Evolutionary conservation across 2,888 invertebrate species (phyloP).

Genomic region (Platycheirus albimanus): DNA sequence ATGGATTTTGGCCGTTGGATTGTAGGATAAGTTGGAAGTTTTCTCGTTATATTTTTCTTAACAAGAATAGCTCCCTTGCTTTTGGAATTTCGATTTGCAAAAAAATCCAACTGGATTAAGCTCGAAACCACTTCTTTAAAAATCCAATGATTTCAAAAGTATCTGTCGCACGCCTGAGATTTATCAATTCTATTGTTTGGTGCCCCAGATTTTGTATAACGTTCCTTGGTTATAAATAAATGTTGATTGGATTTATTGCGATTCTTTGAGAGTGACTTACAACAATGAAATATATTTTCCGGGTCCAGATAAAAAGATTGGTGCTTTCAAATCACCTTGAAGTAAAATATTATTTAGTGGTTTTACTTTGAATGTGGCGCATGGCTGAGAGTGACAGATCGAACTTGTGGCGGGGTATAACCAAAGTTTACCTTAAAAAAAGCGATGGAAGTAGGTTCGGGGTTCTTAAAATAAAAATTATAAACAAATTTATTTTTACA

Average conservation of each 20-base stretch:
- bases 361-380: neutral
- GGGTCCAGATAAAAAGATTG: constrained; percentile 39
- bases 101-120: too few species aligned
- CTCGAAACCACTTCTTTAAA: too few species aligned
- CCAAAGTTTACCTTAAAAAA: too few species aligned
- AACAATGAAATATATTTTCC: constrained; percentile 32
- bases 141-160: neutral
- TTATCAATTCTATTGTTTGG: constrained; percentile 56
- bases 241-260: constrained; percentile 52
- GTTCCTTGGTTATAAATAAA: constrained; percentile 51
- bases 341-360: constrained; percentile 37
- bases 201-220: constrained; percentile 13
- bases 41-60: neutral
- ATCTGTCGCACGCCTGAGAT: constrained; percentile 56
- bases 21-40: constrained; percentile 27
- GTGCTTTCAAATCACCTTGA: constrained; percentile 45
- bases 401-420: neutral
- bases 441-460: too few species aligned
- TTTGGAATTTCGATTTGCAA: too few species aligned
- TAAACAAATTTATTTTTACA: too few species aligned
- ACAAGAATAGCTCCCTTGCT: too few species aligned
- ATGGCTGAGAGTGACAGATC: neutral
- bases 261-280: constrained; percentile 17
- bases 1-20: constrained; percentile 42
- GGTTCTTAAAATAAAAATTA: too few species aligned